Conservation (phyloP, 2,797 vertebrate species). For the Sorex maritimensis region DNA sequence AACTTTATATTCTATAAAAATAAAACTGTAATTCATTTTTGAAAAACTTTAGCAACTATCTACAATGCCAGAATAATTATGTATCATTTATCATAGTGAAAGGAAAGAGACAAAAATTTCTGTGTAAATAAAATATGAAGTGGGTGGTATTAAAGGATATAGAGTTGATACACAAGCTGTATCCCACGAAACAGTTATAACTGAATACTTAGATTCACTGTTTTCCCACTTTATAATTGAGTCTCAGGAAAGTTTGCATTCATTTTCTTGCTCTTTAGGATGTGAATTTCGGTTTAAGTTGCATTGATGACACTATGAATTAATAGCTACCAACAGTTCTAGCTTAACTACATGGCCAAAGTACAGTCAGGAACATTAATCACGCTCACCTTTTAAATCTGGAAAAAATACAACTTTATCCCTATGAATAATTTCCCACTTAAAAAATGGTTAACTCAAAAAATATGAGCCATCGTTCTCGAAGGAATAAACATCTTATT, state of each 20-base stretch:
- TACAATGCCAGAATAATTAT: slow-evolving; percentile 63
- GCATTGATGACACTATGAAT: slow-evolving; percentile 85
- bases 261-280: slow-evolving; percentile 79
- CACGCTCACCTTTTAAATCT: slow-evolving; percentile 57
- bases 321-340: slow-evolving; percentile 87
- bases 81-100: slow-evolving; percentile 83
- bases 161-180: slow-evolving; percentile 82
- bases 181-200: slow-evolving; percentile 80
- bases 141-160: slow-evolving; percentile 76
- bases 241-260: slow-evolving; percentile 73
- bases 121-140: slow-evolving; percentile 75
- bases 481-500: slow-evolving; percentile 58
- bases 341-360: slow-evolving; percentile 86
- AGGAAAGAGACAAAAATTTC: slow-evolving; percentile 77
- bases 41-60: slow-evolving; percentile 77
- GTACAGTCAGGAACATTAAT: slow-evolving; percentile 87
- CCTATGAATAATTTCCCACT: slow-evolving; percentile 61
- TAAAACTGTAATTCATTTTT: slow-evolving; percentile 75
- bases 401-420: slow-evolving; percentile 37
- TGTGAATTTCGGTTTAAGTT: slow-evolving; percentile 85
- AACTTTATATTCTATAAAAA: slow-evolving; percentile 75
- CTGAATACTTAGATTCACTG: slow-evolving; percentile 88
- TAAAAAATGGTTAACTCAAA: slow-evolving; percentile 33
- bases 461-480: slow-evolving; percentile 34
- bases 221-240: slow-evolving; percentile 84